These are phyloP conservation scores for Dryas iulia DNA, from an alignment of 1,140 invertebrate species.

Conservation along the genomic window DNA sequence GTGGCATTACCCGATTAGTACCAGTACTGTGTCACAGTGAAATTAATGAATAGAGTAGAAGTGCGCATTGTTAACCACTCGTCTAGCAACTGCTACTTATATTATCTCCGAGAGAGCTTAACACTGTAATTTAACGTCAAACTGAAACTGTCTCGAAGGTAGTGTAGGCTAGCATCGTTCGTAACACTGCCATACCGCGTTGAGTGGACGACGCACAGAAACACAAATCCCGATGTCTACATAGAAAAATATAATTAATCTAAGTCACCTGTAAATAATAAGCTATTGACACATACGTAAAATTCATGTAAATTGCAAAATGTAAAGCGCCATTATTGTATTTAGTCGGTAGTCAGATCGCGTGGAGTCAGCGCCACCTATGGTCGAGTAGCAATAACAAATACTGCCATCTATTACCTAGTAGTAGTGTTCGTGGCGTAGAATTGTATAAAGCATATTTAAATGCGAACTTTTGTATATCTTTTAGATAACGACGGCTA, in stretches of 20 bases:
- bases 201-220: not conserved
- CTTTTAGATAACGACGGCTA: slow-evolving; percentile 14
- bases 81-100: slow-evolving; percentile 10
- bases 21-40: slow-evolving; percentile 15
- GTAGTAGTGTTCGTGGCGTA: slow-evolving; percentile 21
- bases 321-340: slow-evolving; percentile 23
- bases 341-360: slow-evolving; percentile 23
- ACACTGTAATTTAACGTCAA: slow-evolving; percentile 9
- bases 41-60: slow-evolving; percentile 21
- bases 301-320: slow-evolving; percentile 10
- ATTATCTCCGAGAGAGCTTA: slow-evolving; percentile 16
- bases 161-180: slow-evolving; percentile 7
- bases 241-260: slow-evolving; percentile 26
- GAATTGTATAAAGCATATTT: slow-evolving; percentile 1
- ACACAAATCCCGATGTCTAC: slow-evolving; percentile 12
- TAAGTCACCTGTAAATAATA: slow-evolving; percentile 33
- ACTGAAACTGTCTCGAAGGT: slow-evolving; percentile 11
- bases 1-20: slow-evolving; percentile 37
- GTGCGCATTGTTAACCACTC: slow-evolving; percentile 17
- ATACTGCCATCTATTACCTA: slow-evolving; percentile 42
- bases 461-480: slow-evolving; percentile 33
- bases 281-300: slow-evolving; percentile 4
- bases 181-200: slow-evolving; percentile 2
- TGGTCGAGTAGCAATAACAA: slow-evolving; percentile 31
- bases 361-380: slow-evolving; percentile 31